Conservation (phyloP, 2,888 invertebrate genomes). For the Trypoxylon attenuatum region DNA sequence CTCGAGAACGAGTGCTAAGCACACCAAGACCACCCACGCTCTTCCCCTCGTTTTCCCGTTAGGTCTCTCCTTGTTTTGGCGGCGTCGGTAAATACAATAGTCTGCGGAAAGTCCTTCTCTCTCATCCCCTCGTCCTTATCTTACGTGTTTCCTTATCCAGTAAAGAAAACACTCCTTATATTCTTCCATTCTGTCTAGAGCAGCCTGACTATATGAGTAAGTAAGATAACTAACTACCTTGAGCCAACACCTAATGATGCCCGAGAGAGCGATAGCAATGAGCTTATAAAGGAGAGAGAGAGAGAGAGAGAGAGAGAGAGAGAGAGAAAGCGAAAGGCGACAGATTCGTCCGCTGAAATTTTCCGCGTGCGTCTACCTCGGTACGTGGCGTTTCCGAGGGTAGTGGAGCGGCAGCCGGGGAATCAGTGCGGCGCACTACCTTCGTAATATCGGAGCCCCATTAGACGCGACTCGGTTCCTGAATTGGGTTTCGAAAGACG, state of each 20-base stretch:
- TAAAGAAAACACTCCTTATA: background rate
- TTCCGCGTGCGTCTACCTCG: no score
- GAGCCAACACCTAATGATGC: no score
- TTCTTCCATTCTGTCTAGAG: no score
- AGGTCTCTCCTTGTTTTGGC: conserved; percentile 13
- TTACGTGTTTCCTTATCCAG: background rate
- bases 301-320: background rate
- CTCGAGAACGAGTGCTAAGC: conserved; percentile 42
- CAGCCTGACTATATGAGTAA: no score
- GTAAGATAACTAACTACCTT: no score
- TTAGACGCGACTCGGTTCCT: conserved; percentile 58
- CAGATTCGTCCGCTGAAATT: no score
- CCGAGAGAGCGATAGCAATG: no score
- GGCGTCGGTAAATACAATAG: conserved; percentile 26
- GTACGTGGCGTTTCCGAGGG: no score
- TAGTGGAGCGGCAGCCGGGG: conserved; percentile 36
- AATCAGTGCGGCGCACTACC: conserved; percentile 51
- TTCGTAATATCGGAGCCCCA: conserved; percentile 58
- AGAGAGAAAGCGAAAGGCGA: no score
- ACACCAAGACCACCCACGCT: conserved; percentile 22
- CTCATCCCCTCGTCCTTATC: conserved; percentile 19
- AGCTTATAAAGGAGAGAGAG: no score
- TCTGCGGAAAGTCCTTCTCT: conserved; percentile 21
- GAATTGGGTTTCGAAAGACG: conserved; percentile 63
- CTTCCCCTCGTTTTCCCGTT: conserved; percentile 3